Evolutionary conservation across 2,888 invertebrate species (phyloP), one percentile per base, ranked within the genome.

Genomic region (Tipula vernalis): DNA sequence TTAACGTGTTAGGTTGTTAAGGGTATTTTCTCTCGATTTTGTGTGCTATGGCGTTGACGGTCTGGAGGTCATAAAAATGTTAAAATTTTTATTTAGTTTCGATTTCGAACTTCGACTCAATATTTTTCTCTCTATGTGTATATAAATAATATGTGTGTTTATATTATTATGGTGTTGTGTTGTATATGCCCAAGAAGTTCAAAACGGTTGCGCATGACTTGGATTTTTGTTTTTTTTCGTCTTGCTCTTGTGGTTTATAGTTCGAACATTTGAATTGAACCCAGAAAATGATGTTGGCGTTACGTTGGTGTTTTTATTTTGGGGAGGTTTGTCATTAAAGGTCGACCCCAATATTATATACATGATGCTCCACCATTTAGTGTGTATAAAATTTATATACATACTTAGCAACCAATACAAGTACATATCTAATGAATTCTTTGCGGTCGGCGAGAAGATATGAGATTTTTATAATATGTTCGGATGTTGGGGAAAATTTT

Each of bases 301-400:
- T 57, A 15, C 8, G 51, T 71, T 71, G 71, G 2, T 6, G 71
- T 12, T 71, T 18, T 71, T 71, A 5, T 51, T 71, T 71, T 71
- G 6, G 71, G 71, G 84, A 41, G 84, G 84, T 84, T 84, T 84
- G 84, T 39, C 84, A 84, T 84, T 84, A 84, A 39, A 84, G 84
- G 84, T 84, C 84, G 84, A 84, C 84, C 84, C 39, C 84, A 84
- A 84, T 84, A 41, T 84, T 84, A 71, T 71, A 71, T 84, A 84
- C 84, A 41, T 71, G 41, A 84, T 84, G 84, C 84, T 84, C 84
- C 84, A 84, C 84, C 84, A 84, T 84, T 84, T 84, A 84, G 84
- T 84, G 39, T 84, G 36, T 84, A 84, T 39, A 39, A 39, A 84
- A 84, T 84, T n/a, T n/a, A n/a, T n/a, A n/a, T n/a, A n/a, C n/a